These are phyloP conservation scores for Solen grandis DNA, from an alignment of 1,140 invertebrate genomes.

Conservation along the genomic window DNA sequence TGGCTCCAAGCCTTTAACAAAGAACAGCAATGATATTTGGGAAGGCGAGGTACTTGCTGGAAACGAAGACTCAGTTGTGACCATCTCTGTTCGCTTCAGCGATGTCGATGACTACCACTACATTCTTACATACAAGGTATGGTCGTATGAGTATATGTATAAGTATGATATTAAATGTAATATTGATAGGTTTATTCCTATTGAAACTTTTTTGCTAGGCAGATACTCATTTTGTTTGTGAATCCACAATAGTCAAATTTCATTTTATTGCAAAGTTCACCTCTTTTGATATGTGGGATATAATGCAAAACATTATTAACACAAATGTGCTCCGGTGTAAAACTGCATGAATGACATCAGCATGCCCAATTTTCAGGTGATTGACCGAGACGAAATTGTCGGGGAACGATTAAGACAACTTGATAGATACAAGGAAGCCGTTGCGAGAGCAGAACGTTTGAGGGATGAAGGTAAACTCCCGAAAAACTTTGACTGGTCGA, in stretches of 20 bases:
- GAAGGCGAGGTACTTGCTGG: constrained; percentile 49
- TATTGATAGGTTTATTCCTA: neutral
- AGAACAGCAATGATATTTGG: constrained; percentile 27
- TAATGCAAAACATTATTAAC: too few species aligned
- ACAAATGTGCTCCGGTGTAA: too few species aligned
- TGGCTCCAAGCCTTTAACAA: constrained; percentile 41
- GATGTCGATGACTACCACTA: constrained; percentile 44
- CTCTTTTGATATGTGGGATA: too few species aligned
- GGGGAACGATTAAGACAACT: constrained; percentile 42
- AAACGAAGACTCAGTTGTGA: constrained; percentile 53
- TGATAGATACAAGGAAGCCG: constrained; percentile 47
- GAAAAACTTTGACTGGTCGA: constrained; percentile 51
- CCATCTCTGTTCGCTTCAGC: constrained; percentile 37
- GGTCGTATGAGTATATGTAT: neutral
- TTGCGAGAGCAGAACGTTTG: constrained; percentile 29
- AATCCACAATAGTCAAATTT: too few species aligned
- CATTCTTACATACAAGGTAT: constrained; percentile 54
- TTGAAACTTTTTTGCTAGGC: too few species aligned
- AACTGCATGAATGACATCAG: too few species aligned
- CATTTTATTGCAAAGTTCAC: too few species aligned
- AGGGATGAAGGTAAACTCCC: constrained; percentile 38
- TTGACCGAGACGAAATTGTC: constrained; percentile 43
- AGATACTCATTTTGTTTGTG: too few species aligned
- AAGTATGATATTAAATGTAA: neutral
- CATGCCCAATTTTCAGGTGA: too few species aligned